Base-by-base conservation (phyloP, 1,140 invertebrate species). In the Ganaspis sp. region DNA sequence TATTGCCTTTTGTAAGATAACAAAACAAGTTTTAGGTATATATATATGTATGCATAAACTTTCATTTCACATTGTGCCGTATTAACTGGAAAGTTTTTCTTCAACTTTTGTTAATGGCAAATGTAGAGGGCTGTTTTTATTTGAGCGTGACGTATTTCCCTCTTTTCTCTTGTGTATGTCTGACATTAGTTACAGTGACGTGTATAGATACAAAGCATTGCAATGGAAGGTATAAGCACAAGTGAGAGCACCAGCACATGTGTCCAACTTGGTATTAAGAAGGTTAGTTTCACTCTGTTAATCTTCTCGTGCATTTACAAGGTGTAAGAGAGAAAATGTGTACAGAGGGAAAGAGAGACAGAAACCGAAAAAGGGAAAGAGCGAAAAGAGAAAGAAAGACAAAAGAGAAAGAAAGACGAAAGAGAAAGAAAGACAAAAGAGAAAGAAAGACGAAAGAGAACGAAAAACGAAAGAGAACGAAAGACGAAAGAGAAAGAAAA, bases 261-360 rank as follows among this genome's bases (percentile, higher is more conserved):
- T n/a, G 58, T 64, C 3, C 15, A 58, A 26, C 21, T 58, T 64
- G 58, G 58, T n/a, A 64, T 64, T 64, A 64, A 64, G 58, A 64
- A 64, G 58, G 58, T 64, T 64, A 64, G 58, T 64, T 64, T 26
- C 58, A 64, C 23, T 64, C 21, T 29, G 54, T 23, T 29, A 64
- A 64, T 64, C 26, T 78, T 78, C 11, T 45, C 38, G 72, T 19
- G 64, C 26, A 75, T 72, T 73, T 11, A 26, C 34, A 11, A 19
- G 26, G 54, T 40, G 38, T 15, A 15, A 12, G 3, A 11, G 53
- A 23, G 19, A 23, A 17, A 9, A n/a, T 9, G 23, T 26, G 26
- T 5, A n/a, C 8, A 17, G 17, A 17, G 17, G 15, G 17, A 17
- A n/a, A 49, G n/a, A 49, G 45, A 49, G 12, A 15, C 3, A 45